phyloP scores from a whole-genome alignment of 2,888 invertebrate species.

The Caenorhabditis wallacei region DNA sequence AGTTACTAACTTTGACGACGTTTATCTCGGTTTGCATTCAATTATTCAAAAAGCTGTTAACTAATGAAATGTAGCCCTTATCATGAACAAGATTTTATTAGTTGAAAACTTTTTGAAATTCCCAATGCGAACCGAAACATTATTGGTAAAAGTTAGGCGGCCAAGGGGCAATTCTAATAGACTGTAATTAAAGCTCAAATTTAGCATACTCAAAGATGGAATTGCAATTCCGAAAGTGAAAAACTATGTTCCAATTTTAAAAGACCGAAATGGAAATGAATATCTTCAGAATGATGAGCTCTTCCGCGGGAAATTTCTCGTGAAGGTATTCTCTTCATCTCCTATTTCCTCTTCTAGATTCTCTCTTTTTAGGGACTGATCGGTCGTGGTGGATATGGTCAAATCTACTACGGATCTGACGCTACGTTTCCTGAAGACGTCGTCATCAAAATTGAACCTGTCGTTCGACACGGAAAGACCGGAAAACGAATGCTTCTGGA shows the following conservation, averaged over 20 bases:
- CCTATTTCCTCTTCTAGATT: background rate
- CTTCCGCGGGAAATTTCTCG: conserved; percentile 53
- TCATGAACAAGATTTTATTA: too few relatives aligned
- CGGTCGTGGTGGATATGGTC: conserved; percentile 75
- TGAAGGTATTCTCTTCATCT: conserved; percentile 20
- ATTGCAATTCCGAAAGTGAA: conserved; percentile 49
- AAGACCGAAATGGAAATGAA: conserved; percentile 54
- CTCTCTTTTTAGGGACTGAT: conserved; percentile 66
- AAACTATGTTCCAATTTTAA: conserved; percentile 43
- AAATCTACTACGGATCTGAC: conserved; percentile 72
- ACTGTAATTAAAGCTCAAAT: background rate
- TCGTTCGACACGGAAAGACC: conserved; percentile 56
- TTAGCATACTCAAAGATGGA: conserved; percentile 35
- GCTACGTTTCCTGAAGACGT: conserved; percentile 57
- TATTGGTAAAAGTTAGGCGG: too few relatives aligned
- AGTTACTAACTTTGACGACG: conserved; percentile 6
- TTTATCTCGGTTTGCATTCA: too few relatives aligned
- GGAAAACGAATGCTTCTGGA: conserved; percentile 74
- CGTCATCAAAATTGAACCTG: conserved; percentile 74
- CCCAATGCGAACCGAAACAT: too few relatives aligned
- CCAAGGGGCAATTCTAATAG: too few relatives aligned
- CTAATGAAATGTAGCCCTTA: too few relatives aligned
- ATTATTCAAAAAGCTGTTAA: too few relatives aligned
- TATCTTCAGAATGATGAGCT: conserved; percentile 63
- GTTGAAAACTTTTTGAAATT: too few relatives aligned